These are phyloP conservation scores for Prunella fulvescens DNA, from an alignment of 2,113 vertebrate genomes.

Conservation along the genomic window DNA sequence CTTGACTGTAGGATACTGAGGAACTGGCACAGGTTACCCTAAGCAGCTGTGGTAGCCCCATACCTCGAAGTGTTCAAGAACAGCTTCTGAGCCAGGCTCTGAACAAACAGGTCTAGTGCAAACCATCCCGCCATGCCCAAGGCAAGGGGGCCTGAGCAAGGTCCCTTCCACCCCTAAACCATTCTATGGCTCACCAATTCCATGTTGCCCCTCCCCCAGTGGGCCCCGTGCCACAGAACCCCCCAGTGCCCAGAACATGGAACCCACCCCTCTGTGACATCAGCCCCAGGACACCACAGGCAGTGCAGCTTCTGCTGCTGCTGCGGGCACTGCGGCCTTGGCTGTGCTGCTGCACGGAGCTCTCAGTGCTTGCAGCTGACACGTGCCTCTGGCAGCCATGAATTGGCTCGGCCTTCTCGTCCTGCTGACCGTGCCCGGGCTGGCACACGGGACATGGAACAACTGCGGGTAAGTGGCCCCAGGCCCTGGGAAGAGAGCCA, in stretches of 20 bases:
- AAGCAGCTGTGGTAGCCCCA: fast-evolving
- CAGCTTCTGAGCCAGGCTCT: too few species aligned
- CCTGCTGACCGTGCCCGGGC: background rate
- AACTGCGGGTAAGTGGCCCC: background rate
- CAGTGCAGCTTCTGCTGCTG: fast-evolving
- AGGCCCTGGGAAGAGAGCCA: background rate
- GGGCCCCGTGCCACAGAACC: background rate
- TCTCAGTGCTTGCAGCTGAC: background rate
- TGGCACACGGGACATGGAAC: fast-evolving
- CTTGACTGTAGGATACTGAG: background rate
- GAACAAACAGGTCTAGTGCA: too few species aligned
- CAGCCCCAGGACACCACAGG: background rate
- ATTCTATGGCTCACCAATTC: fast-evolving
- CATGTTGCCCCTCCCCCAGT: too few species aligned
- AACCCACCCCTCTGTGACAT: background rate
- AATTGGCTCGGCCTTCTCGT: fast-evolving
- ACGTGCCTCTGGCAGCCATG: background rate
- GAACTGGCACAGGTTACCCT: fast-evolving
- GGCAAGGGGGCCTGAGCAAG: too few species aligned
- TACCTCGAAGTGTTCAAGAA: background rate
- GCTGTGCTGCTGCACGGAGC: background rate
- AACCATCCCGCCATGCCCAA: fast-evolving
- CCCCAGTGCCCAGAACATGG: background rate
- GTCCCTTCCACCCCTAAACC: background rate
- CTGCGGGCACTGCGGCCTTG: too few species aligned